Evolutionary conservation across 1,140 invertebrate genomes (phyloP), one percentile per base, ranked within the genome.

Genomic region (Lepidurus arcticus): DNA sequence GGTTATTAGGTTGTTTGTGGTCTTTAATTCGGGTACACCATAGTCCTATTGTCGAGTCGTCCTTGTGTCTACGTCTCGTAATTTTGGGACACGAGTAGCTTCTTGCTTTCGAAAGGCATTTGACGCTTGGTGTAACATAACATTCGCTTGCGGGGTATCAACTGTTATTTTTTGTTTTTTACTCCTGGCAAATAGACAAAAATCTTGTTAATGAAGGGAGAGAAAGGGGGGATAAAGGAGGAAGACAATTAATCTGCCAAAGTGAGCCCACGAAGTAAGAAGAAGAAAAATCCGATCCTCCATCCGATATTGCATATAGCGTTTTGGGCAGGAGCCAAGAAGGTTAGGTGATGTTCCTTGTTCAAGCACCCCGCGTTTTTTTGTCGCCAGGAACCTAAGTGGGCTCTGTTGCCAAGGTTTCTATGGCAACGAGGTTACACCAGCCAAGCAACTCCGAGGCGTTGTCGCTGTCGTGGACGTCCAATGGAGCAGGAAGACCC

Each of bases 401-500:
- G 53, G n/a, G 16, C 16, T 65, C 53, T 65, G 53, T 65, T 65
- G 53, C 53, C 53, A 65, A 65, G 53, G 53, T 65, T 65, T 9
- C 53, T 21, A 16, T 65, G 13, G 53, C 53, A 65, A 65, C 53
- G 53, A 21, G 53, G 21, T 65, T 9, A 65, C 16, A 7, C 53
- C 53, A 65, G 53, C 53, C 53, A 9, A 7, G 16, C 6, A 13
- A 65, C 16, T 13, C 21, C 21, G 53, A 65, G 53, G 53, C 53
- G 53, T 65, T 65, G 53, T 65, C 53, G 53, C 53, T n/a, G 8
- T 21, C 13, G 53, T 13, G 53, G 53, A 65, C 53, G 53, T 65
- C 53, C 53, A 65, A 65, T 65, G 53, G 53, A 65, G 53, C 53
- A 65, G 53, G 53, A 65, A 65, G 53, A 65, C 16, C 9, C 53